phyloP scores from a whole-genome alignment of 2,113 vertebrate genomes.

The Oceanites oceanicus region DNA sequence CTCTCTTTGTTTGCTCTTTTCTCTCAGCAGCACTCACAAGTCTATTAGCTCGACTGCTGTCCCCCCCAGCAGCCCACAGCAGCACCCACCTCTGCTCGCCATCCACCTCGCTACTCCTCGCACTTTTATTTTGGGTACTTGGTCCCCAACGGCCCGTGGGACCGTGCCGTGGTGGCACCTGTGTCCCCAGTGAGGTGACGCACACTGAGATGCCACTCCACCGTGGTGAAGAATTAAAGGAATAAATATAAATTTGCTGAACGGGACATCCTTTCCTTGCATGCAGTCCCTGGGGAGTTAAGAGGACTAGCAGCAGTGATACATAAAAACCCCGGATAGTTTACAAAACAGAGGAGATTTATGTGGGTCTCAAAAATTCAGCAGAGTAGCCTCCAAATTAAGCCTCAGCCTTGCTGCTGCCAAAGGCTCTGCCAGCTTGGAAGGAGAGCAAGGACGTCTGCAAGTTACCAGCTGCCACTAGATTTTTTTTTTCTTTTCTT shows the following conservation, averaged over 20 bases:
- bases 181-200: neutral
- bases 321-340: neutral
- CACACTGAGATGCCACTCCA: neutral
- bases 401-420: neutral
- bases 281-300: neutral
- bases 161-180: neutral
- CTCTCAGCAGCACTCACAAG: neutral
- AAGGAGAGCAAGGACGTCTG: neutral
- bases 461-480: neutral
- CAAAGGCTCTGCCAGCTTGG: neutral
- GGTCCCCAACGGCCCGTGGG: fast-evolving
- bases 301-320: neutral
- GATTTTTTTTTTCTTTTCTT: neutral
- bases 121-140: neutral
- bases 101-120: neutral
- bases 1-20: neutral
- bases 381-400: neutral
- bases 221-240: neutral
- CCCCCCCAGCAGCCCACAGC: neutral
- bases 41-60: neutral
- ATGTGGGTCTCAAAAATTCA: neutral
- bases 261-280: neutral
- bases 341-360: neutral
- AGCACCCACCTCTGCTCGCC: neutral
- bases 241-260: neutral